Conservation (phyloP, 2,797 vertebrate genomes). For the Erpetoichthys calabaricus region DNA sequence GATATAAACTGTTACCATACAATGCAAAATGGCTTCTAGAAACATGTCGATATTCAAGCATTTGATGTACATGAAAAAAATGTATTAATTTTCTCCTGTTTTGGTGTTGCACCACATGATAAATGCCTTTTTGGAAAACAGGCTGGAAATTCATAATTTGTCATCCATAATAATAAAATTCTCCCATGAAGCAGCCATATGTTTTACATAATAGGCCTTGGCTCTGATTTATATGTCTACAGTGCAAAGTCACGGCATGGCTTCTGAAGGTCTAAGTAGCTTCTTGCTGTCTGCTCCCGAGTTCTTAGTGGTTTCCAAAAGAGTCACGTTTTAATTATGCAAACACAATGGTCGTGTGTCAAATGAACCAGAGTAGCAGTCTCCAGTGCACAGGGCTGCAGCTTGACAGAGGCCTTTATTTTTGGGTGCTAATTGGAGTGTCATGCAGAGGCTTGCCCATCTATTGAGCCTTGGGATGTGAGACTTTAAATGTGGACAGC, state of each 20-base stretch:
- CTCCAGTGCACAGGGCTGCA: background rate
- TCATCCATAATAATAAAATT: conserved; percentile 1
- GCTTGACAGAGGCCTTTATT: background rate
- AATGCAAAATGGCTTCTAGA: no score
- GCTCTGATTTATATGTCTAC: background rate
- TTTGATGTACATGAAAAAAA: background rate
- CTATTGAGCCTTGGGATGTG: no score
- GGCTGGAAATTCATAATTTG: conserved; percentile 6
- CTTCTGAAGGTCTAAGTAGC: background rate
- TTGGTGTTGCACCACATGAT: background rate
- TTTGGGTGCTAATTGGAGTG: background rate
- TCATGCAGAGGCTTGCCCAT: background rate
- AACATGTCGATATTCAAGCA: background rate
- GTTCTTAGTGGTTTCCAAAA: background rate
- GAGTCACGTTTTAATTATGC: background rate
- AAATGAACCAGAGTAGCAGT: background rate
- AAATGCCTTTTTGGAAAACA: background rate
- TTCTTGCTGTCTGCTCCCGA: background rate
- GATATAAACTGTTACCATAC: no score
- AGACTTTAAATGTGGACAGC: no score
- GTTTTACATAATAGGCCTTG: background rate
- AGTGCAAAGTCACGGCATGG: background rate
- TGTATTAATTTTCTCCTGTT: background rate
- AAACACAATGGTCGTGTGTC: background rate
- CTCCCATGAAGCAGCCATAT: background rate